Evolutionary conservation across 2,888 invertebrate species (phyloP).

Genomic region (Scaptomyza tumidula): DNA sequence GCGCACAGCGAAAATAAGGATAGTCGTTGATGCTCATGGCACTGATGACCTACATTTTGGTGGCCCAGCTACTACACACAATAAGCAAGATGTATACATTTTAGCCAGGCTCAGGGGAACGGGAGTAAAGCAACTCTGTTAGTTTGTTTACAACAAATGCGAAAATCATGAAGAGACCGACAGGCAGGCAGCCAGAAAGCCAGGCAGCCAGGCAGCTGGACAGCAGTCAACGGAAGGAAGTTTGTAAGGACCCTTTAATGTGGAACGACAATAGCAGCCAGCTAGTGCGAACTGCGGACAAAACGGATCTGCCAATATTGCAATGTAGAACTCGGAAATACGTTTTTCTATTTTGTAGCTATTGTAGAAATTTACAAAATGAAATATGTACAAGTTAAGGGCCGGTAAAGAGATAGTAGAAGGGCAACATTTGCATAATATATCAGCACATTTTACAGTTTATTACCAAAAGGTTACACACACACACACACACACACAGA

Average conservation of each 20-base stretch:
- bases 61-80: constrained; percentile 18
- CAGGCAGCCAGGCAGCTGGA: constrained; percentile 17
- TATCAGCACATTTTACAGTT: constrained; percentile 53
- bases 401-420: constrained; percentile 43
- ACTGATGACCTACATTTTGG: constrained; percentile 70
- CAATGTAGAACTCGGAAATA: constrained; percentile 45
- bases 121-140: constrained; percentile 35
- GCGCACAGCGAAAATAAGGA: constrained; percentile 37
- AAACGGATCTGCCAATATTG: constrained; percentile 68
- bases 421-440: constrained; percentile 63
- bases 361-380: constrained; percentile 47
- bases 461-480: constrained; percentile 41
- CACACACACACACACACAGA: constrained; percentile 25
- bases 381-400: constrained; percentile 42
- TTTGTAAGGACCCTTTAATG: constrained; percentile 67
- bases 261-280: constrained; percentile 41
- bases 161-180: constrained; percentile 51
- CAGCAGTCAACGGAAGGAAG: constrained; percentile 30
- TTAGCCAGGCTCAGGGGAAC: constrained; percentile 15
- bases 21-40: constrained; percentile 39
- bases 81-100: constrained; percentile 42
- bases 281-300: constrained; percentile 41
- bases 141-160: constrained; percentile 66
- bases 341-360: constrained; percentile 14
- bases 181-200: constrained; percentile 4